Percentiles rank a stretch among this genome's conserved stretches.
Evolutionary conservation across 2,888 invertebrate species (phyloP).

Genomic region (Melinaea marsaeus): DNA sequence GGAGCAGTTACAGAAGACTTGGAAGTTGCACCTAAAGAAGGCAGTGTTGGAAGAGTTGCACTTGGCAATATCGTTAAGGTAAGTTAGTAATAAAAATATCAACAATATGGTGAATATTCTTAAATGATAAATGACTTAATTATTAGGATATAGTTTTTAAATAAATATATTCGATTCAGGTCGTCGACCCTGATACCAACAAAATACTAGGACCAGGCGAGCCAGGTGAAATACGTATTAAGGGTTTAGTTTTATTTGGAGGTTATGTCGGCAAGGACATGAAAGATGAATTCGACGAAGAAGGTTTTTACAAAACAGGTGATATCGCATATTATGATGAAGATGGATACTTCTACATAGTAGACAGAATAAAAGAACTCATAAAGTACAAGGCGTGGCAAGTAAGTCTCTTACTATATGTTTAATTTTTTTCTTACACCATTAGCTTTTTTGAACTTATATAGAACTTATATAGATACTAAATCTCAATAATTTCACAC

Average conservation of each 20-base stretch:
- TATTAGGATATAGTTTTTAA: no score
- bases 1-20: constrained; percentile 49
- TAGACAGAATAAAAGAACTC: constrained; percentile 61
- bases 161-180: constrained; percentile 38
- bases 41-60: constrained; percentile 53
- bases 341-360: constrained; percentile 55
- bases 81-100: background rate
- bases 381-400: constrained; percentile 64
- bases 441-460: no score
- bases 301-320: constrained; percentile 60
- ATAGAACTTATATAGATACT: no score
- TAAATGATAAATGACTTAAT: no score
- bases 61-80: constrained; percentile 48
- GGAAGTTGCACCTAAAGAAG: constrained; percentile 39
- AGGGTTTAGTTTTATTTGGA: constrained; percentile 51
- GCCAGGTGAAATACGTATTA: constrained; percentile 56
- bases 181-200: constrained; percentile 52
- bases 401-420: constrained; percentile 37
- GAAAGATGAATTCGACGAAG: constrained; percentile 47
- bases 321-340: constrained; percentile 61
- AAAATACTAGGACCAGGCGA: constrained; percentile 50
- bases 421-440: background rate
- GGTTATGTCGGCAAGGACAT: constrained; percentile 55
- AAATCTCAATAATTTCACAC: no score
- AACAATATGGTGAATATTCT: no score